phyloP scores from a whole-genome alignment of 2,797 vertebrate species.

The Channallabes apus region DNA sequence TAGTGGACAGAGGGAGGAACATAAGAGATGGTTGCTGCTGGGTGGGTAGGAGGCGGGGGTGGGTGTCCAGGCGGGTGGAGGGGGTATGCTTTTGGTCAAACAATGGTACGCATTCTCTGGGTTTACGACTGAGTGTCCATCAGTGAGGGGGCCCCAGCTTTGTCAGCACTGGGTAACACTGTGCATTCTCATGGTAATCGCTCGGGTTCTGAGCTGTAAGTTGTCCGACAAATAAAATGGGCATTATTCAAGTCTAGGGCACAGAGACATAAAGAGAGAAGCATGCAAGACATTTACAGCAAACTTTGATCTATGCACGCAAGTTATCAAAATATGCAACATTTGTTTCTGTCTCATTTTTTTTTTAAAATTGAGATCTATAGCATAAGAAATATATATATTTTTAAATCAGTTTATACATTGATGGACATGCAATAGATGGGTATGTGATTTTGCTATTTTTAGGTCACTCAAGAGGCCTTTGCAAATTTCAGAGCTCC shows the following conservation, averaged over 20 bases:
- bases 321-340: background rate
- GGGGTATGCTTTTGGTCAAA: slow-evolving; percentile 75
- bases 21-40: slow-evolving; percentile 71
- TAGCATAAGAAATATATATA: background rate
- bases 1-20: slow-evolving; percentile 57
- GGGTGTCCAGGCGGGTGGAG: slow-evolving; percentile 68
- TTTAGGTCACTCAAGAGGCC: slow-evolving; percentile 16
- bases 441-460: slow-evolving; percentile 16
- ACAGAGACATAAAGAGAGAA: slow-evolving; percentile 62
- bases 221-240: slow-evolving; percentile 97
- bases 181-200: slow-evolving; percentile 96
- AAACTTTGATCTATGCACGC: slow-evolving; percentile 55
- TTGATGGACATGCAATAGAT: background rate
- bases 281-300: slow-evolving; percentile 72
- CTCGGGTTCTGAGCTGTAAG: slow-evolving; percentile 86
- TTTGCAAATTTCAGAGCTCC: background rate
- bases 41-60: slow-evolving; percentile 69
- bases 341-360: background rate
- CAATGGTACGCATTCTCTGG: slow-evolving; percentile 92
- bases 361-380: background rate
- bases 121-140: slow-evolving; percentile 97
- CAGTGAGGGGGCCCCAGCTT: slow-evolving; percentile 87
- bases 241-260: slow-evolving; percentile 87
- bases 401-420: background rate
- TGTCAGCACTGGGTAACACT: slow-evolving; percentile 89